Percentiles rank a stretch among this genome's conserved stretches.
Conservation (phyloP, 2,113 vertebrate species). For the Semicossyphus pulcher region DNA sequence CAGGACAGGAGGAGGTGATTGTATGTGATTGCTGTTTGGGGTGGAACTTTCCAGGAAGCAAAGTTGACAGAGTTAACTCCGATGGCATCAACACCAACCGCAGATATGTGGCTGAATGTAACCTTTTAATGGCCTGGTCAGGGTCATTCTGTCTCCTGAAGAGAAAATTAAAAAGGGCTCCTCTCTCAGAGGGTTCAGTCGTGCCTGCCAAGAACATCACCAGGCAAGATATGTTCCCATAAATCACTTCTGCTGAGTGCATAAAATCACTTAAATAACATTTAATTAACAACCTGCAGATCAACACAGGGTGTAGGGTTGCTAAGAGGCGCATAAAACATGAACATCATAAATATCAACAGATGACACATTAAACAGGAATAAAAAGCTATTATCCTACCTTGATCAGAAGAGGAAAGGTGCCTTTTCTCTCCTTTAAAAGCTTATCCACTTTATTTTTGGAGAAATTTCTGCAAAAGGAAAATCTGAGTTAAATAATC, state of each 20-base stretch:
- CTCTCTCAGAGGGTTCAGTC: slow-evolving; percentile 23
- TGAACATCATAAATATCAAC: no score
- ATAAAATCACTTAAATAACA: slow-evolving; percentile 60
- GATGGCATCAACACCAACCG: not conserved
- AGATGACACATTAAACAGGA: not conserved
- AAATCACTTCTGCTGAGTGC: slow-evolving; percentile 66
- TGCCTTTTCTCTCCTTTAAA: slow-evolving; percentile 63
- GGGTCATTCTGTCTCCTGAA: not conserved
- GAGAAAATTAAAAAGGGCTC: slow-evolving; percentile 20
- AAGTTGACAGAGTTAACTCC: slow-evolving; percentile 5
- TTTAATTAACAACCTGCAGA: slow-evolving; percentile 59
- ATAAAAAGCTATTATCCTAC: slow-evolving; percentile 34
- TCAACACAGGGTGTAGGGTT: slow-evolving; percentile 55
- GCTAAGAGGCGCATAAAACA: slow-evolving; percentile 23
- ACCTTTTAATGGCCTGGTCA: not conserved
- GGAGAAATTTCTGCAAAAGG: slow-evolving; percentile 47
- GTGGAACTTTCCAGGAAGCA: slow-evolving; percentile 37
- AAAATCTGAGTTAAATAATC: not conserved
- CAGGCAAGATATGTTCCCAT: slow-evolving; percentile 57
- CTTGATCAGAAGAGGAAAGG: slow-evolving; percentile 71
- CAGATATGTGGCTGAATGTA: not conserved
- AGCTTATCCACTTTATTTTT: slow-evolving; percentile 57
- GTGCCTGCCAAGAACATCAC: slow-evolving; percentile 47
- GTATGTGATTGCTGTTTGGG: slow-evolving; percentile 18
- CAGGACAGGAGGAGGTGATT: not conserved